Evolutionary conservation across 1,140 invertebrate species (phyloP), one percentile per base, ranked within the genome.

Genomic region (Himalopsyche phryganea): DNA sequence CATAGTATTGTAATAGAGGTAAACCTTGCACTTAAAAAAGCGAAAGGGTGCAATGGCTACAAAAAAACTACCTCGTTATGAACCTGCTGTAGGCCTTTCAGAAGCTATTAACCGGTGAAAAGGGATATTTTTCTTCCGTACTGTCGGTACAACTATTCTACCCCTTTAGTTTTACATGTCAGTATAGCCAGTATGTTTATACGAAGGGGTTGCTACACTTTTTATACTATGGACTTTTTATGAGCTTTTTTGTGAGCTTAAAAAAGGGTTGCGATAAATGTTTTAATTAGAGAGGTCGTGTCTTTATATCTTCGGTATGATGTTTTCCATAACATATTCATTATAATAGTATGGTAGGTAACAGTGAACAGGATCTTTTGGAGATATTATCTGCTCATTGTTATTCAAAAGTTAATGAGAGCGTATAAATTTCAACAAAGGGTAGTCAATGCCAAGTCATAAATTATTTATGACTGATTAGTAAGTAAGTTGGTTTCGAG

Each of bases 361-460:
- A 38, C 52, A 42, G 52, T 6, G 36, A 11, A 28, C 28, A 18
- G 40, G 13, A 20, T 40, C 14, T 14, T 17, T 20, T 46, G 28
- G 18, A 32, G 57, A 60, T 63, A 52, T 45, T 48, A 60, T 60
- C 61, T 19, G 14, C 47, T 59, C 57, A 53, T 63, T 56, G 50
- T 44, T 63, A 63, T 63, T 58, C 56, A 63, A 59, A 56, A 54
- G 58, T 57, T 58, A 63, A 63, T 57, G 53, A 60, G 61, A 63
- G 57, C 40, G 51, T 57, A 63, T 60, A 63, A 60, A 57, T 60
- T 60, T 41, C 35, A 23, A 51, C 19, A 53, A 60, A 60, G 57
- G 61, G 61, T 60, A 63, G 53, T 54, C 61, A 60, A 49, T 60
- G 42, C 10, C 47, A 54, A 41, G 17, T 63, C 61, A 63, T 63